These are phyloP conservation scores for Tragopan temminckii DNA, from an alignment of 2,797 vertebrate genomes.

Conservation along the genomic window DNA sequence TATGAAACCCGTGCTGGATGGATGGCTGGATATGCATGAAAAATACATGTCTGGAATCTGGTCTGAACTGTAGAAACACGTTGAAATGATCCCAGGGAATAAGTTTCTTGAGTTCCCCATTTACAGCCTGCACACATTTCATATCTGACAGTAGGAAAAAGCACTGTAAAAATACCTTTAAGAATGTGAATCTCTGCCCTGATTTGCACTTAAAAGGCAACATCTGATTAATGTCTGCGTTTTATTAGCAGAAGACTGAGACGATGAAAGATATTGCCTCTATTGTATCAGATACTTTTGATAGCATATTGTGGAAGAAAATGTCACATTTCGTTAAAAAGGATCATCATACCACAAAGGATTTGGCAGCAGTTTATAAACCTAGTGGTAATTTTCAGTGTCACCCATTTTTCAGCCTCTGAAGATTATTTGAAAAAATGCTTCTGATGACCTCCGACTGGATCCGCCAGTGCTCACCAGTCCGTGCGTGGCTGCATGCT, in stretches of 20 bases:
- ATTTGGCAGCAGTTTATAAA: background rate
- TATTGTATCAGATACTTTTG: constrained; percentile 1
- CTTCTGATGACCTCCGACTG: background rate
- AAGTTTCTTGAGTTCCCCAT: background rate
- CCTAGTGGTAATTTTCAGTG: background rate
- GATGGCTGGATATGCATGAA: background rate
- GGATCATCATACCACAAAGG: background rate
- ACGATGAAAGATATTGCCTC: constrained; percentile 20
- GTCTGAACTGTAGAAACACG: background rate
- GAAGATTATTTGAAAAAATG: background rate
- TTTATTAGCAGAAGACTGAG: constrained; percentile 23
- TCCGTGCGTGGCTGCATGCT: background rate
- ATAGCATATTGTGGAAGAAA: constrained; percentile 5
- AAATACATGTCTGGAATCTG: background rate
- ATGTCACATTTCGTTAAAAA: constrained; percentile 28
- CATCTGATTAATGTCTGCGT: constrained; percentile 18
- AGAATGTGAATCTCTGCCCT: constrained; percentile 3
- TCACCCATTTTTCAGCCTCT: background rate
- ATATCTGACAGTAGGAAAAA: constrained; percentile 39
- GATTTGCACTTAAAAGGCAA: constrained; percentile 43
- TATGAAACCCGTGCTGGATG: background rate
- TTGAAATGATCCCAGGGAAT: background rate
- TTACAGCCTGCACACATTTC: background rate
- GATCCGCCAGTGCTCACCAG: background rate
- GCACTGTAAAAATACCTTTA: constrained; percentile 16